phyloP scores from a whole-genome alignment of 2,888 invertebrate species.

The Hetaerina titia region DNA sequence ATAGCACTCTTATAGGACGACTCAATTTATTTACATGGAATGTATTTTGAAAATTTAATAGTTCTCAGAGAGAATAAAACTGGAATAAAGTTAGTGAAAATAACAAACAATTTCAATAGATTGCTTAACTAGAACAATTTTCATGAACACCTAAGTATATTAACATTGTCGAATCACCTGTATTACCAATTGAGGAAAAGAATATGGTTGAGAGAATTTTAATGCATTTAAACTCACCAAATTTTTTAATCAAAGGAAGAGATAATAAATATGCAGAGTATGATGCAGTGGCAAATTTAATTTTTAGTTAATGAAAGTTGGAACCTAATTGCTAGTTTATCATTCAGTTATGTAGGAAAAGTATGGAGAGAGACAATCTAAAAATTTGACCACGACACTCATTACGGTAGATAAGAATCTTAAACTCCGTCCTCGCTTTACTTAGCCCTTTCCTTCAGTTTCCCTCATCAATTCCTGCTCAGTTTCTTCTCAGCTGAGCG shows the following conservation, averaged over 20 bases:
- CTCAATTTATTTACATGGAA: no score
- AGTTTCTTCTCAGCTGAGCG: background rate
- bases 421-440: background rate
- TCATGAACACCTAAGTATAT: no score
- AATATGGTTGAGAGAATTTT: no score
- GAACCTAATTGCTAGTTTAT: background rate
- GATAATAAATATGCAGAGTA: background rate
- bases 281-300: background rate
- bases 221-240: background rate
- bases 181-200: no score
- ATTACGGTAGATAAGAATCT: background rate
- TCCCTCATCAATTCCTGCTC: background rate
- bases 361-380: background rate
- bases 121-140: no score
- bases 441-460: background rate
- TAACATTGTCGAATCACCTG: no score
- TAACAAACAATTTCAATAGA: no score
- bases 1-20: no score
- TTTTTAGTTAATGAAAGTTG: background rate
- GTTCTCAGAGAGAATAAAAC: no score
- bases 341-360: background rate
- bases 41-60: no score
- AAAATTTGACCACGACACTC: background rate
- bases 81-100: no score
- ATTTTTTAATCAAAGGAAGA: background rate